Evolutionary conservation across 2,113 vertebrate species (phyloP).

Genomic region (Gadus macrocephalus): DNA sequence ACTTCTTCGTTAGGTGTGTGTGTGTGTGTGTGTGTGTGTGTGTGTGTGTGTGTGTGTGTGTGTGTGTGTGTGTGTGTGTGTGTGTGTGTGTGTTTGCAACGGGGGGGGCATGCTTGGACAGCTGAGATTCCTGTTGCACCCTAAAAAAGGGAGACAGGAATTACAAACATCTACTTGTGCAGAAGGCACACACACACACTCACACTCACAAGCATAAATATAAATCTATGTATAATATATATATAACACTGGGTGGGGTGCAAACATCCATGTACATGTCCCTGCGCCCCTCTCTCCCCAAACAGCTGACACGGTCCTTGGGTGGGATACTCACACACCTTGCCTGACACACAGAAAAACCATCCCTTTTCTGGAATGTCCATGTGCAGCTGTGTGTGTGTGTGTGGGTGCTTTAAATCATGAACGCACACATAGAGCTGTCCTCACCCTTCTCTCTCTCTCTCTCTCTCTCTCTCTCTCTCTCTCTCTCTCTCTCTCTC

Average conservation of each 20-base stretch:
- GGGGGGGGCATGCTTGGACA: neutral
- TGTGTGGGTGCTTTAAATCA: too few relatives aligned
- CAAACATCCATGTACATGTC: slow-evolving; percentile 56
- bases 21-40: slow-evolving; percentile 1
- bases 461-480: neutral
- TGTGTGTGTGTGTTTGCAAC: neutral
- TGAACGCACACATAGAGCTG: too few relatives aligned
- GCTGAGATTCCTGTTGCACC: neutral
- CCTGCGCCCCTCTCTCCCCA: slow-evolving; percentile 35
- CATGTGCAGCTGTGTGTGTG: neutral
- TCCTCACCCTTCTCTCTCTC: neutral
- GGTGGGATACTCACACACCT: slow-evolving; percentile 35
- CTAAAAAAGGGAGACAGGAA: slow-evolving; percentile 1
- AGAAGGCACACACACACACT: slow-evolving; percentile 13
- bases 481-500: neutral
- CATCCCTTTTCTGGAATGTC: slow-evolving; percentile 12
- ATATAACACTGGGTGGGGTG: slow-evolving; percentile 56
- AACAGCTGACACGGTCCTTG: slow-evolving; percentile 66
- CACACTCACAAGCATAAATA: slow-evolving; percentile 22
- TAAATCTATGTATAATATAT: neutral
- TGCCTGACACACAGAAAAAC: slow-evolving; percentile 3
- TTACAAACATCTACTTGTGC: neutral
- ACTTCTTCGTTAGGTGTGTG: neutral
- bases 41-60: neutral
- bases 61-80: neutral